Evolutionary conservation across 2,888 invertebrate species (phyloP).

Genomic region (Temnothorax rugatulus): DNA sequence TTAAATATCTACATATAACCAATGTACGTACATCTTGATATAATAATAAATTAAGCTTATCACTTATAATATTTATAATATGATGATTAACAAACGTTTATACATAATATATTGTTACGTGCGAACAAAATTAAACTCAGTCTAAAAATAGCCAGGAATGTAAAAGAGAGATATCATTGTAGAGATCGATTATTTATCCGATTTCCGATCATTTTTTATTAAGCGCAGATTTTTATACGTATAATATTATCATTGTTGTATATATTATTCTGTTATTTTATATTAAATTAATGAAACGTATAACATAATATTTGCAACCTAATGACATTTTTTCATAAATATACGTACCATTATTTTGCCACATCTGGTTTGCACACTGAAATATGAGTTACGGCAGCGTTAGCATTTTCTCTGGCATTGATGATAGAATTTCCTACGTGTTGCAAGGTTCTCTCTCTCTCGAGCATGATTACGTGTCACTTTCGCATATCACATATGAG

Average conservation of each 20-base stretch:
- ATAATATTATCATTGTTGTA: background rate
- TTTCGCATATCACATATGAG: background rate
- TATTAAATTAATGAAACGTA: background rate
- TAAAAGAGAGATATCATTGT: too few species aligned
- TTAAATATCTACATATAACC: background rate
- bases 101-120: background rate
- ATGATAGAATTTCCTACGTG: conserved; percentile 23
- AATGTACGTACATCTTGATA: background rate
- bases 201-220: too few species aligned
- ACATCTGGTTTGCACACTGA: conserved; percentile 43
- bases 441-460: background rate
- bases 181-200: too few species aligned
- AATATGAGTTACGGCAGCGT: conserved; percentile 23
- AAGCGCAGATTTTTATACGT: background rate
- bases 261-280: background rate
- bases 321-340: background rate
- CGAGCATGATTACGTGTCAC: background rate
- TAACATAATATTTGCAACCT: background rate
- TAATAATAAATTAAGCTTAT: background rate
- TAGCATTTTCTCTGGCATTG: conserved; percentile 26
- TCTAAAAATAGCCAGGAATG: background rate
- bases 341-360: conserved; percentile 11
- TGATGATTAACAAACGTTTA: background rate
- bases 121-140: too few species aligned
- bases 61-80: background rate